Evolutionary conservation across 2,113 vertebrate genomes (phyloP), one percentile per base, ranked within the genome.

Genomic region (Arvicanthis niloticus): DNA sequence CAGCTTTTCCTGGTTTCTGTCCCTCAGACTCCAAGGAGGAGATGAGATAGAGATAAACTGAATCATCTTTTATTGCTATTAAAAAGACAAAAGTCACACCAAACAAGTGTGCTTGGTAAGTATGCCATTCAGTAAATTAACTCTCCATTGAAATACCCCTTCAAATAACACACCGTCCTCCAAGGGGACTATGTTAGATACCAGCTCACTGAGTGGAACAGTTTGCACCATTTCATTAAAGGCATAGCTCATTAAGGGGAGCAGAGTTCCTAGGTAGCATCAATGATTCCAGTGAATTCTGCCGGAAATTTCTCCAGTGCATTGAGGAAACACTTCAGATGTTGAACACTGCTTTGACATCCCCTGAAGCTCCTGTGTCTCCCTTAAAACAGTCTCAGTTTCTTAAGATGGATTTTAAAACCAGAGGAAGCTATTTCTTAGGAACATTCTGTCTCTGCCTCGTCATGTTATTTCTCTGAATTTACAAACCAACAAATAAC

Each of bases 1-100:
- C 48, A 92, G 37, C 80, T 85, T 91, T 91, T 81, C 84, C 37
- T 93, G 88, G 88, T 94, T 94, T 85, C 48, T 91, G 19, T 92
- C n/a, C 42, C 90, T 95, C 29, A 58, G 11, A 96, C 6, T 85
- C 70, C 84, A 96, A 62, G 56, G 0, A 1, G 89, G 85, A 93
- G 62, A 80, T 91, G 75, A 95, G 68, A 65, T 62, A 84, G 37
- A 93, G 29, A 91, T 29, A 89, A 77, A 94, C 45, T 48, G 60
- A 65, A 86, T 22, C 94, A 62, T 87, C 80, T 42, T 89, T 95
- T 81, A 78, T 62, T 73, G 34, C 21, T 77, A 2, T 92, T 81
- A 78, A 67, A 65, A 65, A 92, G 88, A 95, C 89, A 94, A 94
- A 90, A 67, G 65, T 84, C 48, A 80, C 40, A 91, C 16, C 42